phyloP scores from a whole-genome alignment of 2,888 invertebrate genomes.

The Rhingia campestris region DNA sequence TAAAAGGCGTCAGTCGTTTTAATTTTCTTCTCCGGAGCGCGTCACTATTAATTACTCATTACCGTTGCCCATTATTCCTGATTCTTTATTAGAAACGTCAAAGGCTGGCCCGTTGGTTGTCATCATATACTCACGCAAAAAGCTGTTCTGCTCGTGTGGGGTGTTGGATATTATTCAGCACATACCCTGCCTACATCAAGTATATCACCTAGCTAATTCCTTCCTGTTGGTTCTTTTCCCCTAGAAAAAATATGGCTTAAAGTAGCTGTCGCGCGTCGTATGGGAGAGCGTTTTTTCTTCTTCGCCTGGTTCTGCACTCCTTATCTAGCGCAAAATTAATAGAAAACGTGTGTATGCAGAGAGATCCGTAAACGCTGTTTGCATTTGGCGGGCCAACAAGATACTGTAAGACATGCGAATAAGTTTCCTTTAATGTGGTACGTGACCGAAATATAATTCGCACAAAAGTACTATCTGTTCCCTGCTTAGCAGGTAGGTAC shows the following conservation, averaged over 20 bases:
- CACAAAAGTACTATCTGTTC: background rate
- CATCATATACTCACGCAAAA: constrained; percentile 9
- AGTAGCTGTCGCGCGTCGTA: constrained; percentile 18
- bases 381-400: constrained; percentile 11
- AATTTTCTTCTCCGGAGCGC: constrained; percentile 52
- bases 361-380: constrained; percentile 13
- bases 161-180: background rate
- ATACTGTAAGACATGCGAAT: constrained; percentile 19
- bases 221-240: constrained; percentile 14
- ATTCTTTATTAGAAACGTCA: constrained; percentile 66
- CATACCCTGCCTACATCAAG: background rate
- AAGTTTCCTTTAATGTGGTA: constrained; percentile 58
- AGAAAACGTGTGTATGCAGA: constrained; percentile 14
- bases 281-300: background rate
- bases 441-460: constrained; percentile 59
- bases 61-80: constrained; percentile 63
- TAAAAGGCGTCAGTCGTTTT: constrained; percentile 25
- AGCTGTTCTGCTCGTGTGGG: background rate
- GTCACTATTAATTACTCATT: constrained; percentile 71
- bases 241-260: constrained; percentile 10
- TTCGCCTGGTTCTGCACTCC: background rate
- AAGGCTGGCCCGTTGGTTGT: constrained; percentile 50
- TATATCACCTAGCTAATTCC: constrained; percentile 3
- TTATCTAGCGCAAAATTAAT: constrained; percentile 29
- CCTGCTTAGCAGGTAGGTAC: background rate